phyloP scores from a whole-genome alignment of 2,888 invertebrate genomes.

The Brachyptera risi region DNA sequence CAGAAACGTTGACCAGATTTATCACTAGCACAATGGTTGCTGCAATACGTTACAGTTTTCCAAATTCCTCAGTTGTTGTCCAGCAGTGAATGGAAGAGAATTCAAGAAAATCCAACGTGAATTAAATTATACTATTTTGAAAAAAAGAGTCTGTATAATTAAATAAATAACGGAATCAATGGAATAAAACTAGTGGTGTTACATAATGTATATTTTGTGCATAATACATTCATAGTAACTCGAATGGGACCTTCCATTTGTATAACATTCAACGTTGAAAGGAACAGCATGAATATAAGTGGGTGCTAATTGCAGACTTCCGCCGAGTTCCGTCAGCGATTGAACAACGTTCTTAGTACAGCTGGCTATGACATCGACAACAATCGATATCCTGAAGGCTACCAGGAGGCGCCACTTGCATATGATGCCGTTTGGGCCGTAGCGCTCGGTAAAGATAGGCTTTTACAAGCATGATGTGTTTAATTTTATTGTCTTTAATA shows the following conservation, averaged over 20 bases:
- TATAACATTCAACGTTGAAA: neutral
- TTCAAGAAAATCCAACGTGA: too few relatives aligned
- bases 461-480: constrained; percentile 44
- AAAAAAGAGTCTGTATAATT: too few relatives aligned
- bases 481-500: constrained; percentile 1
- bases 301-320: constrained; percentile 56
- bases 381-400: constrained; percentile 85
- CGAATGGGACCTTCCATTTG: too few relatives aligned
- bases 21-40: too few relatives aligned
- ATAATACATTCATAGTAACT: too few relatives aligned
- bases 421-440: constrained; percentile 99
- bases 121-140: too few relatives aligned
- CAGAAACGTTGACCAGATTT: neutral
- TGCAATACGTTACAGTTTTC: too few relatives aligned
- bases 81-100: too few relatives aligned
- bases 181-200: too few relatives aligned
- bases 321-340: constrained; percentile 79
- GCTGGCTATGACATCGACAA: constrained; percentile 84
- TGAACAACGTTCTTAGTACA: constrained; percentile 75
- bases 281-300: neutral
- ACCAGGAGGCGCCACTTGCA: constrained; percentile 96
- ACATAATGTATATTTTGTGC: too few relatives aligned
- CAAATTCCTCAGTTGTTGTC: too few relatives aligned
- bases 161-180: too few relatives aligned
- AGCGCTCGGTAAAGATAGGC: constrained; percentile 66